Conservation (phyloP, 2,888 invertebrate genomes). For the Hypercompe scribonia region DNA sequence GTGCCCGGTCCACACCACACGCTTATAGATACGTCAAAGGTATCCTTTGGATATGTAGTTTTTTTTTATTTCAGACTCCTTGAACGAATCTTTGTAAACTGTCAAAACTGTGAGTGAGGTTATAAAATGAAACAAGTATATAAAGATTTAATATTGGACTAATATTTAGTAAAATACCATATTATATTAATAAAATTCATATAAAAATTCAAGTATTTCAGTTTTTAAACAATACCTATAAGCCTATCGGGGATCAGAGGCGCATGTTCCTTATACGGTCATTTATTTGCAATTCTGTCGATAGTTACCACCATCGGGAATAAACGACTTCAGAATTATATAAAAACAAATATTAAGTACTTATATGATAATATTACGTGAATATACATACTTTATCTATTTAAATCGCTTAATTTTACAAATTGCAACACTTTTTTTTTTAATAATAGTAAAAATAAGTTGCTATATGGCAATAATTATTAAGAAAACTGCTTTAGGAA, state of each 20-base stretch:
- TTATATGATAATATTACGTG: constrained; percentile 10
- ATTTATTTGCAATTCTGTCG: constrained; percentile 28
- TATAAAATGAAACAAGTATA: constrained; percentile 73
- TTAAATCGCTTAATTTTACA: neutral
- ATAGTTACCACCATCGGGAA: constrained; percentile 24
- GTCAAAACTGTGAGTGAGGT: neutral
- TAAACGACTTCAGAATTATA: constrained; percentile 30
- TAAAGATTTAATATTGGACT: constrained; percentile 85
- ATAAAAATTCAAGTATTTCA: constrained; percentile 85
- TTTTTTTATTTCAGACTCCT: too few relatives aligned
- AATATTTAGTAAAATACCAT: constrained; percentile 86
- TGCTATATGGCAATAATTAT: constrained; percentile 5
- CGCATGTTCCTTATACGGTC: constrained; percentile 31
- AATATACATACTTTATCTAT: neutral
- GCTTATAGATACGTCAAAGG: too few relatives aligned
- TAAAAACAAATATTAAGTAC: constrained; percentile 46
- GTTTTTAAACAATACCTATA: constrained; percentile 82
- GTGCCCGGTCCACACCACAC: too few relatives aligned
- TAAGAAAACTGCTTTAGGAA: constrained; percentile 42
- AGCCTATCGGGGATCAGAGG: constrained; percentile 42
- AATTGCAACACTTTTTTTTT: neutral
- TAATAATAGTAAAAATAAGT: neutral
- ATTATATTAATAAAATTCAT: constrained; percentile 86
- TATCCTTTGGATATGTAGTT: too few relatives aligned
- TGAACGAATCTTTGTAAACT: too few relatives aligned